Evolutionary conservation across 2,888 invertebrate species (phyloP).

Genomic region (Synanthedon myopaeformis): DNA sequence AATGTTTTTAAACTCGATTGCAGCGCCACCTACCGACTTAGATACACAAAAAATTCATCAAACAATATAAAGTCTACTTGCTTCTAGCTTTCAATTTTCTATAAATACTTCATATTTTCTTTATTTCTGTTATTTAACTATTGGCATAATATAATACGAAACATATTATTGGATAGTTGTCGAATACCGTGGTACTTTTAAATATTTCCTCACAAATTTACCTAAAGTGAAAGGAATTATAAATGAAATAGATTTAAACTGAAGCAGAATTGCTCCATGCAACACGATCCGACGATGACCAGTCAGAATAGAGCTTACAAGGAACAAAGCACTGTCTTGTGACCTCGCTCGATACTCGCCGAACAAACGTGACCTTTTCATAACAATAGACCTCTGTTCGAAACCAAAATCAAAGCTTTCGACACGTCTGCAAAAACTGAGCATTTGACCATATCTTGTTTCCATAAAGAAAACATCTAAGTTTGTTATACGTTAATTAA

Average conservation of each 20-base stretch:
- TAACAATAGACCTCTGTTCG: constrained; percentile 42
- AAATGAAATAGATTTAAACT: background rate
- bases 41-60: no score
- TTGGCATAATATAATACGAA: no score
- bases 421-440: constrained; percentile 20
- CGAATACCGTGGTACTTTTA: constrained; percentile 71
- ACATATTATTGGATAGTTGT: no score
- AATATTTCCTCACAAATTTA: constrained; percentile 5
- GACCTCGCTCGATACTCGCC: constrained; percentile 7
- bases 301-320: background rate
- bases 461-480: no score
- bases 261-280: background rate
- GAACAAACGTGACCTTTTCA: constrained; percentile 26
- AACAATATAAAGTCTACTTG: no score
- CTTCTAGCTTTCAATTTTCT: no score
- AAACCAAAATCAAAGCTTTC: constrained; percentile 34
- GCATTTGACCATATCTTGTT: no score
- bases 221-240: background rate
- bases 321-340: background rate
- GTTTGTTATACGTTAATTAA: no score
- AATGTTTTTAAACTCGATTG: no score
- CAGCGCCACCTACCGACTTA: no score
- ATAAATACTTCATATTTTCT: no score
- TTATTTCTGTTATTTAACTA: no score
- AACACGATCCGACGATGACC: constrained; percentile 2